Evolutionary conservation across 2,888 invertebrate genomes (phyloP).

Genomic region (Drosophila conformis): DNA sequence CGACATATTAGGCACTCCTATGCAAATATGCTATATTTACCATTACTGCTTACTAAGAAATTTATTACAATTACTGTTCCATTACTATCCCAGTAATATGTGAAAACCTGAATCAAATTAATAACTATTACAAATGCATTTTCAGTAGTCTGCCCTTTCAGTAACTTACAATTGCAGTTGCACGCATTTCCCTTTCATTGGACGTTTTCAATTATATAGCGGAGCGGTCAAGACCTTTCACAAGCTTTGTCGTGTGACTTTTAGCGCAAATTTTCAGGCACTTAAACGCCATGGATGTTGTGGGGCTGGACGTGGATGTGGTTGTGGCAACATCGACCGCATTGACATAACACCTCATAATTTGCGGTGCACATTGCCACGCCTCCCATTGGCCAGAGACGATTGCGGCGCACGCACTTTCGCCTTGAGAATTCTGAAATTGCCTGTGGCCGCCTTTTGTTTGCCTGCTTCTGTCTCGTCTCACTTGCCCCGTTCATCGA

Average conservation of each 20-base stretch:
- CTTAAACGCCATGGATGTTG: slow-evolving; percentile 59
- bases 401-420: slow-evolving; percentile 61
- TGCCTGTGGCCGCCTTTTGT: slow-evolving; percentile 46
- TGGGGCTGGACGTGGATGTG: slow-evolving; percentile 23
- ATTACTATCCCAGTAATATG: neutral
- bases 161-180: slow-evolving; percentile 51
- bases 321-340: slow-evolving; percentile 45
- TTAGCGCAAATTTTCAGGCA: slow-evolving; percentile 74
- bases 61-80: neutral
- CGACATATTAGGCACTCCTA: neutral
- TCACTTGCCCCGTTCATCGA: slow-evolving; percentile 2
- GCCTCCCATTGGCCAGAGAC: slow-evolving; percentile 35
- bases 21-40: neutral
- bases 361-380: slow-evolving; percentile 70
- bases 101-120: slow-evolving; percentile 22
- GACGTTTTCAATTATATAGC: slow-evolving; percentile 75
- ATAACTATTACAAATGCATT: slow-evolving; percentile 18
- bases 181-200: slow-evolving; percentile 59
- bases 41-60: neutral
- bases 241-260: slow-evolving; percentile 75
- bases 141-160: slow-evolving; percentile 31
- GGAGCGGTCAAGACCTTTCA: slow-evolving; percentile 63
- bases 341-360: slow-evolving; percentile 80
- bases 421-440: slow-evolving; percentile 80
- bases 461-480: slow-evolving; percentile 8